A percentile compares a stretch with the other conserved stretches of the same genome.
These are phyloP conservation scores for Dolichoris vasculosae DNA, from an alignment of 1,140 invertebrate species.

Conservation along the genomic window DNA sequence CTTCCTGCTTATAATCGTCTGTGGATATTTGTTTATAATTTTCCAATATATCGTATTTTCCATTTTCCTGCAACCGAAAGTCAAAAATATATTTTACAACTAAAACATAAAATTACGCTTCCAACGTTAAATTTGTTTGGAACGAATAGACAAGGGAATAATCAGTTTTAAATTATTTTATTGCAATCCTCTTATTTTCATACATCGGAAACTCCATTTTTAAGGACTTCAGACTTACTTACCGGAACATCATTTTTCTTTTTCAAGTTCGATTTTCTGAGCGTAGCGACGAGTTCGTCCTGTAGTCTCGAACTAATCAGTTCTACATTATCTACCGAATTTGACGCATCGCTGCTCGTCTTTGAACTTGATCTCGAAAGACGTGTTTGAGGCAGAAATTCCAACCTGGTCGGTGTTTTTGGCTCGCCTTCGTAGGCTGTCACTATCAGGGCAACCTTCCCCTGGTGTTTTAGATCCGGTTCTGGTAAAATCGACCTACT, in stretches of 20 bases:
- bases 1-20: not conserved
- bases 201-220: not conserved
- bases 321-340: not conserved
- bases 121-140: too few relatives aligned
- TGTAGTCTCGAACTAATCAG: constrained; percentile 30
- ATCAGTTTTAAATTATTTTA: too few relatives aligned
- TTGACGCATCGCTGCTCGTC: not conserved
- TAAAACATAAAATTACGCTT: too few relatives aligned
- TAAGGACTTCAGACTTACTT: not conserved
- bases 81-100: too few relatives aligned
- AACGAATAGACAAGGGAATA: too few relatives aligned
- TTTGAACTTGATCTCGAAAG: constrained; percentile 16
- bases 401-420: constrained; percentile 15
- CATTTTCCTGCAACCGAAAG: not conserved
- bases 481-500: constrained; percentile 32
- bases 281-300: constrained; percentile 35
- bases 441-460: constrained; percentile 31
- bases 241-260: constrained; percentile 11
- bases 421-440: constrained; percentile 41
- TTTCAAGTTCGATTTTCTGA: constrained; percentile 39
- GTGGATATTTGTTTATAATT: not conserved
- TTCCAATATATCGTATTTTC: not conserved
- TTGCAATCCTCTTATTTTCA: too few relatives aligned
- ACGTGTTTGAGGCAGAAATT: constrained; percentile 13
- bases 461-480: not conserved